These are phyloP conservation scores for Flabesymbios commensalis DNA, from an alignment of 2,888 invertebrate genomes.

Conservation along the genomic window DNA sequence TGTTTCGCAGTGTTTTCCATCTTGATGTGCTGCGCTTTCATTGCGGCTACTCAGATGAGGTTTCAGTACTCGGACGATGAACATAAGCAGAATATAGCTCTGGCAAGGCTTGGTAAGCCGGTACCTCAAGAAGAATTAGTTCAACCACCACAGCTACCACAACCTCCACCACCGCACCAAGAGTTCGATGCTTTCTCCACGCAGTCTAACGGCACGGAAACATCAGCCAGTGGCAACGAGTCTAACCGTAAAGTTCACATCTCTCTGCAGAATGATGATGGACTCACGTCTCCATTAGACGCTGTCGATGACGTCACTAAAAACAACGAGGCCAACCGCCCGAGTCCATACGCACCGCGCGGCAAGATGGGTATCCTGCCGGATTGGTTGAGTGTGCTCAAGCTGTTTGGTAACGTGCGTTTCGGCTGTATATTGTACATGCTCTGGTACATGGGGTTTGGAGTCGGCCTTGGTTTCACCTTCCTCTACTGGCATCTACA, in stretches of 20 bases:
- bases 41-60: constrained; percentile 85
- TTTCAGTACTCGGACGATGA: constrained; percentile 57
- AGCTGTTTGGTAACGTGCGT: constrained; percentile 86
- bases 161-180: too few relatives aligned
- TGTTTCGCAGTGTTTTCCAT: constrained; percentile 98
- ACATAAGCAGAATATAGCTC: not conserved
- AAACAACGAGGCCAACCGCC: constrained; percentile 5
- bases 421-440: constrained; percentile 78
- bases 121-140: too few relatives aligned
- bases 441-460: constrained; percentile 99
- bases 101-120: not conserved
- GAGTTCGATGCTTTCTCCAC: not conserved
- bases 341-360: constrained; percentile 32
- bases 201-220: not conserved
- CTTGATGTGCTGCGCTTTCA: constrained; percentile 91
- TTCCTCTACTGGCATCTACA: constrained; percentile 97
- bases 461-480: constrained; percentile 97
- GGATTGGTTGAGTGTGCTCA: constrained; percentile 87
- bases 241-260: constrained; percentile 23
- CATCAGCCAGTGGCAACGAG: not conserved
- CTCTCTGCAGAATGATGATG: constrained; percentile 16
- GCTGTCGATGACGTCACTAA: not conserved
- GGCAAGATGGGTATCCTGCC: constrained; percentile 36
- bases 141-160: too few relatives aligned
- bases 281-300: not conserved